Percentiles rank a stretch among this genome's conserved stretches.
Conservation (phyloP, 1,140 invertebrate species). For the Drosophila miranda region DNA sequence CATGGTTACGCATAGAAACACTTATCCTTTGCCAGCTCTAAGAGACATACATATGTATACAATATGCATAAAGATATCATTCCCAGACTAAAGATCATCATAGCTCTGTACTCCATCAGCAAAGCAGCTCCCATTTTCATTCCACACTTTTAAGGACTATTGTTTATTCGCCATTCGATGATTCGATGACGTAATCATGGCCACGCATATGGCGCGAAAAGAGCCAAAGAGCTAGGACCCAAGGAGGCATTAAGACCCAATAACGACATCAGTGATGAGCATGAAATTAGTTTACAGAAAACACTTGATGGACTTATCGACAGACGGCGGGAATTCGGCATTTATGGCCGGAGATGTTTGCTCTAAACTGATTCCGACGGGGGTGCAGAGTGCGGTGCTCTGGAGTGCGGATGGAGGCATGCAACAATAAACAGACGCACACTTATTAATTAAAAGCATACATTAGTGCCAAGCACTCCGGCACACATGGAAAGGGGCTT, state of each 20-base stretch:
- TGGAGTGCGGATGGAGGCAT: constrained; percentile 21
- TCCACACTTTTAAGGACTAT: constrained; percentile 22
- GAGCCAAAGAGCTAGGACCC: constrained; percentile 2
- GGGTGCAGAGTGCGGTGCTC: constrained; percentile 26
- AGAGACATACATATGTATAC: too few species aligned
- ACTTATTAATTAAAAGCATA: constrained; percentile 77
- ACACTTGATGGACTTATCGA: constrained; percentile 74
- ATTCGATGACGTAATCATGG: constrained; percentile 57
- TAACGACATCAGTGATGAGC: constrained; percentile 77
- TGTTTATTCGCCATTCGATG: too few species aligned
- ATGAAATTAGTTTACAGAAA: constrained; percentile 77
- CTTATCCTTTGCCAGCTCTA: too few species aligned
- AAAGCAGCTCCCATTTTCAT: background rate
- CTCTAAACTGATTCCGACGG: constrained; percentile 39
- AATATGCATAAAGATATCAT: too few species aligned
- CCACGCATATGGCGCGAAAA: constrained; percentile 59
- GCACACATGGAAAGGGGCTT: constrained; percentile 52
- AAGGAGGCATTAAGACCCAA: constrained; percentile 72
- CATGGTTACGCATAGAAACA: too few species aligned
- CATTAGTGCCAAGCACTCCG: constrained; percentile 41
- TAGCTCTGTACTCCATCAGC: too few species aligned
- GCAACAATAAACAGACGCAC: constrained; percentile 62
- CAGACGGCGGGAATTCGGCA: constrained; percentile 48
- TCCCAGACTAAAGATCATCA: too few species aligned
- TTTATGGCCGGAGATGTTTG: constrained; percentile 69